Conservation (phyloP, 1,140 invertebrate species). For the Melanaphis sacchari region DNA sequence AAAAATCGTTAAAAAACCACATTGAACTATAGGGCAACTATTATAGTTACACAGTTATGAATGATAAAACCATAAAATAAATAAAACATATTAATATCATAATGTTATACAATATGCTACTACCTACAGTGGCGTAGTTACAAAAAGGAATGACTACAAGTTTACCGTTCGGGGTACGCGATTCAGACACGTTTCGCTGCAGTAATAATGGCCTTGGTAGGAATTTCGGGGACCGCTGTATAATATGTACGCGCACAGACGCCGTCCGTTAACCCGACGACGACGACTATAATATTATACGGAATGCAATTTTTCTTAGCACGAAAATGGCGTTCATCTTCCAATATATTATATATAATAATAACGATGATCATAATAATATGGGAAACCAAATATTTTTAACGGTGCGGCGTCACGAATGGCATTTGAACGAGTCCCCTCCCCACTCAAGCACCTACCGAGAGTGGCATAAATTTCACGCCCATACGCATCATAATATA, state of each 20-base stretch:
- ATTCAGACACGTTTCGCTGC: background rate
- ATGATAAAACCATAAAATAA: background rate
- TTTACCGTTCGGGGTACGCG: background rate
- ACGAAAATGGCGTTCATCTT: background rate
- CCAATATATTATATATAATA: background rate
- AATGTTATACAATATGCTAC: background rate
- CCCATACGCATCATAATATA: background rate
- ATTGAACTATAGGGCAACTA: no score
- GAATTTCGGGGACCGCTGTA: conserved; percentile 18
- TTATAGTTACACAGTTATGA: background rate
- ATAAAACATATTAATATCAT: background rate
- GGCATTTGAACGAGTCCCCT: conserved; percentile 19
- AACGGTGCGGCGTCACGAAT: conserved; percentile 40
- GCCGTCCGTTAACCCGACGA: conserved; percentile 20
- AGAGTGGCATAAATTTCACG: background rate
- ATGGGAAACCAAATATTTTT: conserved; percentile 34
- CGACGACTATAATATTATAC: background rate
- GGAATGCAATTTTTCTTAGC: conserved; percentile 9
- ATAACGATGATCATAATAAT: conserved; percentile 27
- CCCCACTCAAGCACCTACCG: background rate
- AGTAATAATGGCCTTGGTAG: conserved; percentile 27
- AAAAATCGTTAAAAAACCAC: background rate
- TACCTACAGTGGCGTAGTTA: background rate
- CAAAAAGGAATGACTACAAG: background rate
- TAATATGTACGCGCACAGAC: background rate